Base-by-base conservation (phyloP, 2,797 vertebrate genomes). In the Chelmon rostratus region DNA sequence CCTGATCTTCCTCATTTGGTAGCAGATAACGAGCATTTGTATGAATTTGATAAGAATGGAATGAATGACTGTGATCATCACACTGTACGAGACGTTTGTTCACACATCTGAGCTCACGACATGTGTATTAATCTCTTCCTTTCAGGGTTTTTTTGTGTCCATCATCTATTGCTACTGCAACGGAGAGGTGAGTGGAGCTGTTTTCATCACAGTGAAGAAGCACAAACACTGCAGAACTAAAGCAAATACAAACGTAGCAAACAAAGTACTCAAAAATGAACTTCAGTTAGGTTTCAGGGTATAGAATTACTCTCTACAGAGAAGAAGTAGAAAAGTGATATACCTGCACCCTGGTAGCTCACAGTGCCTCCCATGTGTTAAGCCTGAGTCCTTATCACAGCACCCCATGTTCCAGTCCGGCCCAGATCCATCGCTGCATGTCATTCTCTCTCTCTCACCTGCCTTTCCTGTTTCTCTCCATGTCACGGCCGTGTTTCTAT, bases 161-260 rank as follows among this genome's bases (percentile, higher is more conserved):
- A 95, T 98, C 69, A 96, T 98, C 79, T 98, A 98, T 75, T 98
- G 97, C 86, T 98, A 95, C 92, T 97, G 97, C 92, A 98, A 98
- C 4, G 97, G 96, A 70, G 97, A 98, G 96, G 97, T 98, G 88
- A 95, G 96, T 92, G 3, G 1, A 58, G 46, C 0, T 0, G 25
- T 65, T 53, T 49, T 33, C 0, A 31, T 58, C 21, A 11, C n/a
- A n/a, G n/a, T n/a, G n/a, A 7, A 5, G 21, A 44, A 28, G 5
- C 7, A 19, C 16, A 23, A 49, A 37, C 23, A 57, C 19, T 42
- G n/a, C 40, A 2, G 31, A 25, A 23, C 10, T 59, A 54, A 69
- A 54, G 19, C n/a, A 44, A 21, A 47, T 38, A 4, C 47, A 44
- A 56, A 8, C 6, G 19, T 8, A n/a, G 5, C 7, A 40, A 61